These are phyloP conservation scores for Elymnias hypermnestra DNA, from an alignment of 1,140 invertebrate genomes.

Conservation along the genomic window DNA sequence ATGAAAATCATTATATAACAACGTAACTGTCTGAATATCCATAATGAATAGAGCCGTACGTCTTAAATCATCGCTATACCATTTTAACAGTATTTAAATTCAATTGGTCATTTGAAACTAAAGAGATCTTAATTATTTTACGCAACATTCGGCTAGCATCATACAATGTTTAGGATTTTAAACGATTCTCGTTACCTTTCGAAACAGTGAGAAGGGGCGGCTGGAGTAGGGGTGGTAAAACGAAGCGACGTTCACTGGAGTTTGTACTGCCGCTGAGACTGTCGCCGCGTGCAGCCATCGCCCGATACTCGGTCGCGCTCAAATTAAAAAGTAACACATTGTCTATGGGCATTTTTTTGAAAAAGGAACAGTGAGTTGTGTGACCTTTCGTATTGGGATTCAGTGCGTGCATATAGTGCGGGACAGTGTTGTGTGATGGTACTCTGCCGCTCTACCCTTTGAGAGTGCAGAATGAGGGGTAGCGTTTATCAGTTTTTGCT, in stretches of 20 bases:
- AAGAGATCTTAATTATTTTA: constrained; percentile 32
- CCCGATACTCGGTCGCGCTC: constrained; percentile 15
- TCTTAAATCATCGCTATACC: neutral
- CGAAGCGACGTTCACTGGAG: constrained; percentile 40
- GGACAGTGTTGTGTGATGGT: constrained; percentile 61
- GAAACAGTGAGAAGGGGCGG: constrained; percentile 59
- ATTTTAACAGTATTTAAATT: neutral
- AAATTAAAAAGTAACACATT: neutral
- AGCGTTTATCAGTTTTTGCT: constrained; percentile 54
- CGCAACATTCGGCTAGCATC: constrained; percentile 58
- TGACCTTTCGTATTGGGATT: constrained; percentile 16
- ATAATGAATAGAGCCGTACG: no score
- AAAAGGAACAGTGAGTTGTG: constrained; percentile 13
- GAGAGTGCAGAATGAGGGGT: constrained; percentile 67
- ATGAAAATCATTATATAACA: no score
- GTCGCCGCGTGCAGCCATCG: constrained; percentile 42
- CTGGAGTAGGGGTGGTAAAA: constrained; percentile 70
- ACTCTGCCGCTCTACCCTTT: constrained; percentile 57
- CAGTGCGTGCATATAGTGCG: constrained; percentile 27
- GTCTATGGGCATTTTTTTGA: constrained; percentile 23
- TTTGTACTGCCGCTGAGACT: constrained; percentile 46
- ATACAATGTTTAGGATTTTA: constrained; percentile 38
- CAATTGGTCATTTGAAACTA: neutral
- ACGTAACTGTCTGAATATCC: no score
- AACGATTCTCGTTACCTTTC: constrained; percentile 51